Percentiles rank a stretch among this genome's conserved stretches.
Conservation (phyloP, 2,113 vertebrate species). For the Prunella fulvescens region DNA sequence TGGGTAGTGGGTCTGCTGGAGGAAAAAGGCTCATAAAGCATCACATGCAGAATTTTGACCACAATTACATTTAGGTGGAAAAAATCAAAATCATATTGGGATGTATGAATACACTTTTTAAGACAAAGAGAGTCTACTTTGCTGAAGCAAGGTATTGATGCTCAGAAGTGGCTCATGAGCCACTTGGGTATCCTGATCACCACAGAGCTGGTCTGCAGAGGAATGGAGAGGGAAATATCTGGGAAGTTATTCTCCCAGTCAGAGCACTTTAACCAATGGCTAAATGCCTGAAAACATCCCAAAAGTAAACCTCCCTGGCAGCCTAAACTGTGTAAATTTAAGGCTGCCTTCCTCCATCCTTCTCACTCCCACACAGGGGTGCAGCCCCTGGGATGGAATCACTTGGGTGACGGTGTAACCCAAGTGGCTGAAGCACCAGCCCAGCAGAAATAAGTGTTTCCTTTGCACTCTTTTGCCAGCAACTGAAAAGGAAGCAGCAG, state of each 20-base stretch:
- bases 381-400: not conserved
- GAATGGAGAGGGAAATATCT: rapidly evolving
- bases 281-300: not conserved
- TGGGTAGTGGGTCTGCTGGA: not conserved
- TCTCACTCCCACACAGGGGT: not conserved
- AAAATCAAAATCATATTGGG: not conserved
- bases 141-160: not conserved
- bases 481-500: too few relatives aligned
- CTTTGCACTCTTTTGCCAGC: not conserved
- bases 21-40: not conserved
- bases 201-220: not conserved
- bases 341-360: not conserved
- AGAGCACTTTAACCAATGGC: not conserved
- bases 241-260: not conserved
- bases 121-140: not conserved
- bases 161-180: not conserved
- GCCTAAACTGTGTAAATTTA: not conserved
- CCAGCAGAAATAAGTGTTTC: not conserved
- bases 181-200: not conserved
- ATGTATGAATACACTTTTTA: not conserved
- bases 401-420: not conserved
- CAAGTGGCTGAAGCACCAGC: rapidly evolving
- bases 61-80: not conserved
- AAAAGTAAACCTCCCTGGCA: not conserved
- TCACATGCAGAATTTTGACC: not conserved